These are phyloP conservation scores for Potamarius usumacintae DNA, from an alignment of 2,113 vertebrate species.

Conservation along the genomic window DNA sequence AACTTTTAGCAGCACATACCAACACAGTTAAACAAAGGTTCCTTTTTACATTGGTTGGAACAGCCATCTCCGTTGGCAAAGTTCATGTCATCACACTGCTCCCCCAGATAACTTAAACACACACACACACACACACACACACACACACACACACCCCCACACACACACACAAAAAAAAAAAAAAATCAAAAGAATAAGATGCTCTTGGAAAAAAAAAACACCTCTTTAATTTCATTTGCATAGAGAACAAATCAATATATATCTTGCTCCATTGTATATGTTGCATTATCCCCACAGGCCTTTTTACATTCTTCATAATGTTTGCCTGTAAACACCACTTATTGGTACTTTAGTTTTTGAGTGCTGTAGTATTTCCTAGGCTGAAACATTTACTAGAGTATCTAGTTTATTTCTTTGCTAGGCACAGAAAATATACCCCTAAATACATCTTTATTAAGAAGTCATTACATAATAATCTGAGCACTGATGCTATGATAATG, in stretches of 20 bases:
- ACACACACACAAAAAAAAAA: neutral
- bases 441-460: neutral
- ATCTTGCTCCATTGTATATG: neutral
- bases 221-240: neutral
- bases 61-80: constrained; percentile 92
- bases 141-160: constrained; percentile 24
- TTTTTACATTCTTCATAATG: neutral
- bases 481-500: neutral
- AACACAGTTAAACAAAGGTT: constrained; percentile 90
- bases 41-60: constrained; percentile 90
- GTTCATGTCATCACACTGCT: constrained; percentile 96
- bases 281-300: neutral
- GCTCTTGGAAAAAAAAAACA: neutral
- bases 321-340: neutral
- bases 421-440: neutral
- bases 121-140: constrained; percentile 19
- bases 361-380: neutral
- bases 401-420: neutral
- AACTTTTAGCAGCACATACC: constrained; percentile 75
- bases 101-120: constrained; percentile 80
- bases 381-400: neutral
- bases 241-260: neutral
- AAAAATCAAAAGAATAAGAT: no score
- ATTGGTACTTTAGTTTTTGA: neutral
- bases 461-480: neutral